Evolutionary conservation across 2,888 invertebrate genomes (phyloP).

Genomic region (Thalpophila matura): DNA sequence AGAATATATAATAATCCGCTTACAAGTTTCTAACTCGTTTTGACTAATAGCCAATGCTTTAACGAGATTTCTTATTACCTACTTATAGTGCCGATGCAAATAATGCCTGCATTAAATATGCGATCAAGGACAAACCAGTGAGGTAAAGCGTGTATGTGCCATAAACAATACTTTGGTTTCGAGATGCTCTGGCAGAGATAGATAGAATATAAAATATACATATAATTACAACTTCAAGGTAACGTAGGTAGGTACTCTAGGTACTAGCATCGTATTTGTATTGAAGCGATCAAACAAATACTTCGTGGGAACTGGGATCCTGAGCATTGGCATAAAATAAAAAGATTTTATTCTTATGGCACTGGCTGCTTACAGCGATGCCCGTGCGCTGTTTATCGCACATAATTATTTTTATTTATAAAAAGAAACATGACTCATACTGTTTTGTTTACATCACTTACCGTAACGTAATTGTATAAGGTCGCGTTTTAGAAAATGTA

Average conservation of each 20-base stretch:
- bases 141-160: conserved; percentile 19
- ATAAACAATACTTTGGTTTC: conserved; percentile 38
- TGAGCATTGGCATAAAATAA: no score
- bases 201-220: conserved; percentile 27
- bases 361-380: conserved; percentile 8
- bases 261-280: conserved; percentile 24
- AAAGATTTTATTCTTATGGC: no score
- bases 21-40: conserved; percentile 47
- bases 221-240: conserved; percentile 53
- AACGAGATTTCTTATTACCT: conserved; percentile 31
- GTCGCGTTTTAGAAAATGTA: conserved; percentile 59
- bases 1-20: conserved; percentile 38
- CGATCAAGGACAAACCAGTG: conserved; percentile 39
- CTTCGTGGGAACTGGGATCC: conserved; percentile 50
- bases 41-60: conserved; percentile 27
- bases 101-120: conserved; percentile 21
- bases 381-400: conserved; percentile 44
- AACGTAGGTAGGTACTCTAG: no score
- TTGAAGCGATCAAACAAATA: conserved; percentile 31
- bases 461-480: conserved; percentile 50
- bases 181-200: conserved; percentile 14
- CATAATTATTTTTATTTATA: conserved; percentile 56
- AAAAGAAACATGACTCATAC: conserved; percentile 56
- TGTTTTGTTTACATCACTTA: conserved; percentile 63
- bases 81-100: conserved; percentile 16